Evolutionary conservation across 2,797 vertebrate genomes (phyloP).

Genomic region (Chrysocyon brachyurus): DNA sequence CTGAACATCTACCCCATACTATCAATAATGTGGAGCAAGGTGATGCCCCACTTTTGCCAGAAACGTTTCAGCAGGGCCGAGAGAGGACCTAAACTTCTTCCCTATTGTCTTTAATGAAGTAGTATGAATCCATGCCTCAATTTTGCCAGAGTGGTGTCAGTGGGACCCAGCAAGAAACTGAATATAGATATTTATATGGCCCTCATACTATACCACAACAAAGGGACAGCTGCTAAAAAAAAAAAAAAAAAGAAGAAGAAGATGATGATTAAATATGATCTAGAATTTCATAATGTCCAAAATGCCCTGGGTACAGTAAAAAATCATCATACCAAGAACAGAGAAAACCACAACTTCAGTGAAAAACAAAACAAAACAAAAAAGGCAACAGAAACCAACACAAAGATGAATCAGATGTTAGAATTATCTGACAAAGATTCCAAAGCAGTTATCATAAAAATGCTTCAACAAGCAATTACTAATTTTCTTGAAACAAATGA

Average conservation of each 20-base stretch:
- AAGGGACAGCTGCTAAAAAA: not conserved
- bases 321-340: not conserved
- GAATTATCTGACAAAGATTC: conserved; percentile 26
- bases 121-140: not conserved
- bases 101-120: not conserved
- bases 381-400: not conserved
- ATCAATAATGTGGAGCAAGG: not conserved
- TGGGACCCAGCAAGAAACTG: not conserved
- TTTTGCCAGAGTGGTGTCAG: not conserved
- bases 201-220: not conserved
- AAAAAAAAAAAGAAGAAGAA: not conserved
- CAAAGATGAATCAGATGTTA: not conserved
- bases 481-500: conserved; percentile 42
- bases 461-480: not conserved
- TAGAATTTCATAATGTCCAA: not conserved
- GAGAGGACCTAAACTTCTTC: not conserved
- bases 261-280: not conserved
- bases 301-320: not conserved
- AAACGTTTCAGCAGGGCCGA: not conserved
- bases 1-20: not conserved
- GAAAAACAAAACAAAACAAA: not conserved
- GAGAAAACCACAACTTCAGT: not conserved
- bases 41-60: not conserved
- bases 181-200: not conserved
- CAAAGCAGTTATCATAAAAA: not conserved